Evolutionary conservation across 37 sponge, comb jelly and placozoan genomes (phyloP).

Genomic region (Agelas oroides): DNA sequence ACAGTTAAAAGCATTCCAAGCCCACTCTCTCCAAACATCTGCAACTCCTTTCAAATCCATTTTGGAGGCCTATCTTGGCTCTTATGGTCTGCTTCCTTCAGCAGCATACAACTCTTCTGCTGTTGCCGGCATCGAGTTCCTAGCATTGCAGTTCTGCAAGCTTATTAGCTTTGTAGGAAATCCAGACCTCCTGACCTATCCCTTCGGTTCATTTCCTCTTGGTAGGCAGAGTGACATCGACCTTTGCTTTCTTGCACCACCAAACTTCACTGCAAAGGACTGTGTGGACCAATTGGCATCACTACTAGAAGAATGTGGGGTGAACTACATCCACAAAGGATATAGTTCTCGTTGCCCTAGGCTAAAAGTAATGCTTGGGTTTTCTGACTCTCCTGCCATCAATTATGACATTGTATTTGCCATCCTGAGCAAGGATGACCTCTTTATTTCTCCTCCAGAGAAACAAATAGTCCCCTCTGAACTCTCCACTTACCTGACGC

Average conservation of each 20-base stretch:
- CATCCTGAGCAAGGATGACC: slow-evolving; percentile 9
- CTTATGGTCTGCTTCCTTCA: slow-evolving; percentile 51
- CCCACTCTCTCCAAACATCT: not conserved
- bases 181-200: slow-evolving; percentile 52
- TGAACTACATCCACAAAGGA: slow-evolving; percentile 64
- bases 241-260: slow-evolving; percentile 79
- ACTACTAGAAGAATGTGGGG: slow-evolving; percentile 62
- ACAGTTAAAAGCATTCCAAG: no score
- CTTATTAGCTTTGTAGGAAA: slow-evolving; percentile 54
- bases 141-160: slow-evolving; percentile 62
- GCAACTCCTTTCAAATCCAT: not conserved
- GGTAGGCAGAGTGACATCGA: slow-evolving; percentile 79
- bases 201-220: slow-evolving; percentile 82
- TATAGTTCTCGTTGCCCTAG: slow-evolving; percentile 83
- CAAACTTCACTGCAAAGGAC: slow-evolving; percentile 38
- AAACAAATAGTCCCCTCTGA: slow-evolving; percentile 4
- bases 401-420: slow-evolving; percentile 82
- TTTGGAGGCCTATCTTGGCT: slow-evolving; percentile 29
- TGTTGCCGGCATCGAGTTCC: slow-evolving; percentile 58
- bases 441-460: slow-evolving; percentile 13
- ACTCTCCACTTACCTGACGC: not conserved
- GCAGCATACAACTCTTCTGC: slow-evolving; percentile 55
- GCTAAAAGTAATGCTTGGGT: slow-evolving; percentile 67
- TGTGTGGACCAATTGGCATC: slow-evolving; percentile 56
- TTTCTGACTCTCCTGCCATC: slow-evolving; percentile 38